phyloP scores from a whole-genome alignment of 2,113 vertebrate genomes.

The Sebastes schlegelii region DNA sequence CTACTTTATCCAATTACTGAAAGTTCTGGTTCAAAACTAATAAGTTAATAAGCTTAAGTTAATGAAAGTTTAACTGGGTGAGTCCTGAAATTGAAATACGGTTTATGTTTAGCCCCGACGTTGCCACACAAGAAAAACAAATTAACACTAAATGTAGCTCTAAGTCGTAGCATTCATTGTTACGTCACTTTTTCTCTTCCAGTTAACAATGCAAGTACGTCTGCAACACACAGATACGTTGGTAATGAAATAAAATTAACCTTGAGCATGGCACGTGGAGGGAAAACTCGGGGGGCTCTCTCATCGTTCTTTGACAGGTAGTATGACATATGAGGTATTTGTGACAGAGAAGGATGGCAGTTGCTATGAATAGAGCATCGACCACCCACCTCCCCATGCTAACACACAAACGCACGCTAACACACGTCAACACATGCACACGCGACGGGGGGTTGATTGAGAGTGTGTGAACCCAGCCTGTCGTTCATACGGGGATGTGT shows the following conservation, averaged over 20 bases:
- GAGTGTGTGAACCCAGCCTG: constrained; percentile 56
- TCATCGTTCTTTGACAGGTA: constrained; percentile 36
- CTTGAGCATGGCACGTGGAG: background rate
- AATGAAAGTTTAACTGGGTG: background rate
- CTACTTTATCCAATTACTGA: background rate
- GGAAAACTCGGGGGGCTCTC: background rate
- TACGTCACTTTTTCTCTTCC: background rate
- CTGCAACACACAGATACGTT: background rate
- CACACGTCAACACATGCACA: constrained; percentile 40
- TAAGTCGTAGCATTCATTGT: background rate
- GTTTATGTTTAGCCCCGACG: background rate
- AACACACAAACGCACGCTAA: constrained; percentile 30
- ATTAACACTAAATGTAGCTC: background rate
- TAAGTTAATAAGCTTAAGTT: background rate
- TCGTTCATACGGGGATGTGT: constrained; percentile 39
- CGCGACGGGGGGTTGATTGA: constrained; percentile 53
- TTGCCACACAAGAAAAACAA: background rate
- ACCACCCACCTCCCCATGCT: constrained; percentile 57
- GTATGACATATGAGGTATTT: constrained; percentile 51
- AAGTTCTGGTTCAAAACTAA: too few relatives aligned
- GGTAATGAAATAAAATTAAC: background rate
- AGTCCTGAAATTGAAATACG: background rate
- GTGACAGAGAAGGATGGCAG: constrained; percentile 56
- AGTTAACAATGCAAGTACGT: background rate
- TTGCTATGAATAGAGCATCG: constrained; percentile 66